Evolutionary conservation across 2,113 vertebrate genomes (phyloP), one percentile per base, ranked within the genome.

Genomic region (Cygnus atratus): DNA sequence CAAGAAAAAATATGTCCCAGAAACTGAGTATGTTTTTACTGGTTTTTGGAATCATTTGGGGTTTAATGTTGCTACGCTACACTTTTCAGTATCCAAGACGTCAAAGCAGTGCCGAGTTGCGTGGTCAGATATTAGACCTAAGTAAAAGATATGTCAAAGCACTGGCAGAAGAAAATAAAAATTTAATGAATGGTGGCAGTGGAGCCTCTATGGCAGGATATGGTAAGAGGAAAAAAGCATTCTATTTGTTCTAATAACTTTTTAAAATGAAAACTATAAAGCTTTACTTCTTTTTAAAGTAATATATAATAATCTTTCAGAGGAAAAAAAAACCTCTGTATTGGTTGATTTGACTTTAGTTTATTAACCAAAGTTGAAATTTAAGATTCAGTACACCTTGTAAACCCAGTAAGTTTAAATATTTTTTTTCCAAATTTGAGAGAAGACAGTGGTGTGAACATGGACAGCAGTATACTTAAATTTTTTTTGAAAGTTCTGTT

Each of bases 71-170:
- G 94, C 97, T 99, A 46, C 99, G 98, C 73, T 99, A 99, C 95
- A 99, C 99, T 2, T 98, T 99, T 63, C 99, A 99, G 95, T 99
- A 99, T 94, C 99, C 99, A 54, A 98, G 98, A 61, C 99, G 98
- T 94, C 98, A 99, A 97, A 99, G 98, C 98, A 99, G 99, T 16
- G 97, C 98, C 0, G 98, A 99, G 97, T 93, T 99, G 68, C 98
- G 99, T 31, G 98, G 99, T 96, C 99, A 99, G 96, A 99, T 99
- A 92, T 74, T 99, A 63, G 99, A 99, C 92, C 98, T 99, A 88
- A 99, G 99, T 96, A 99, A 98, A 91, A 98, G 98, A 98, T 99
- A 99, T 1, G 99, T 99, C 95, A 99, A 99, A 97, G 99, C 99
- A 91, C 97, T 99, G 82, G 99, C 98, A 19, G 99, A 99, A 95